A percentile compares a stretch with the other conserved stretches of the same genome.
phyloP scores from a whole-genome alignment of 2,113 vertebrate genomes.

The Acanthisitta chloris region DNA sequence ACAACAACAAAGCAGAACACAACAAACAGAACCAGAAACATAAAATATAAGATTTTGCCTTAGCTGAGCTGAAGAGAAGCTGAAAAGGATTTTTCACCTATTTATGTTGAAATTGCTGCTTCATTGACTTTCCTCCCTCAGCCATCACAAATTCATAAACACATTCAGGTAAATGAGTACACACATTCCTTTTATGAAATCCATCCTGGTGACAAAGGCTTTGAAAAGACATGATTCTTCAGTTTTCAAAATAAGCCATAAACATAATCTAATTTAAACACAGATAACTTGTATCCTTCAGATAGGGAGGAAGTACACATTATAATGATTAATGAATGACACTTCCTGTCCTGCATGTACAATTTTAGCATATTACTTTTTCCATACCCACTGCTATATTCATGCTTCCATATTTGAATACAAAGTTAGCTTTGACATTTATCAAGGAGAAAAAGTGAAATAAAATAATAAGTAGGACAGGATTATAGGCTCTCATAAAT shows the following conservation, averaged over 20 bases:
- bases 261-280: neutral
- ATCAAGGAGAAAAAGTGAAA: neutral
- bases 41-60: neutral
- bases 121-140: neutral
- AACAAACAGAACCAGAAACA: rapidly evolving
- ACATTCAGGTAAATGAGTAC: neutral
- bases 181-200: neutral
- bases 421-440: neutral
- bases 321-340: neutral
- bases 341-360: neutral
- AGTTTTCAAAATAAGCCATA: neutral
- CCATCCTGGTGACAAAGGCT: neutral
- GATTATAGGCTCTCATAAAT: neutral
- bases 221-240: neutral
- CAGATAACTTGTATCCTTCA: neutral
- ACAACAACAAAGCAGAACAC: too few relatives aligned
- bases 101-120: neutral
- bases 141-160: neutral
- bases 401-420: neutral
- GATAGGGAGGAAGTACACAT: neutral
- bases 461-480: neutral
- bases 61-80: neutral
- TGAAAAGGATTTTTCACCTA: neutral
- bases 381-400: neutral
- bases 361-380: neutral